phyloP scores from a whole-genome alignment of 2,797 vertebrate species.

The Tokudaia tokunoshimensis region DNA sequence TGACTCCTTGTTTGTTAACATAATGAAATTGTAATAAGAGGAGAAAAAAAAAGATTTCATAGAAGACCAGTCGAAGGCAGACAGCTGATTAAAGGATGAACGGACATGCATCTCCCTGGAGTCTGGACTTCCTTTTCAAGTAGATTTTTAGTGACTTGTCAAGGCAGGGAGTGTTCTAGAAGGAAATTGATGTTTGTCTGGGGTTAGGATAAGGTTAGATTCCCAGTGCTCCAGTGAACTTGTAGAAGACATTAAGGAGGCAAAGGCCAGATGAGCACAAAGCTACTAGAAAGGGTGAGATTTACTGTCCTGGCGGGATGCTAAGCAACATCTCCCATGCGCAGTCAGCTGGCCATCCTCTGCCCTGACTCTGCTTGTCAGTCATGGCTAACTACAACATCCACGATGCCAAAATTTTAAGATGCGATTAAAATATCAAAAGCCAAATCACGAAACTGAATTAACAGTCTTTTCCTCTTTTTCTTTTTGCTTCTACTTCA shows the following conservation, averaged over 20 bases:
- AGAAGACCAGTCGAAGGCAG: conserved; percentile 18
- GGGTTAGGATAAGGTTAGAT: conserved; percentile 16
- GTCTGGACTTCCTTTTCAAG: conserved; percentile 13
- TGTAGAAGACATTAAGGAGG: conserved; percentile 52
- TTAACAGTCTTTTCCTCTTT: neutral
- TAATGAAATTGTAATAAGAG: conserved; percentile 44
- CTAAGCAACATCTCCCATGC: neutral
- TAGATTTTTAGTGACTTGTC: conserved; percentile 63
- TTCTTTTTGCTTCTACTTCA: neutral
- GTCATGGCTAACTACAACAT: neutral
- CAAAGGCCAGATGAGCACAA: neutral
- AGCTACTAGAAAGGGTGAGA: neutral
- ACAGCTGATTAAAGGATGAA: conserved; percentile 52
- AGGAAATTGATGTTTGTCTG: conserved; percentile 43
- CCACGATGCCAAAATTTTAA: neutral
- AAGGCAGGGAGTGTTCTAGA: neutral
- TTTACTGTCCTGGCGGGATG: neutral
- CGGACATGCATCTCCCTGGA: conserved; percentile 30
- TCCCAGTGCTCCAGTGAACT: neutral
- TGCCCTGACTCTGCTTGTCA: neutral
- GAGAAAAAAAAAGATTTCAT: neutral
- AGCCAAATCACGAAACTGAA: neutral
- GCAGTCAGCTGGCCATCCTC: neutral
- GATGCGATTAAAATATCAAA: neutral
- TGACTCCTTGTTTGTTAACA: conserved; percentile 64